A percentile compares a stretch with the other conserved stretches of the same genome.
Conservation (phyloP, 2,888 invertebrate species). For the Tenthredo mesomela region DNA sequence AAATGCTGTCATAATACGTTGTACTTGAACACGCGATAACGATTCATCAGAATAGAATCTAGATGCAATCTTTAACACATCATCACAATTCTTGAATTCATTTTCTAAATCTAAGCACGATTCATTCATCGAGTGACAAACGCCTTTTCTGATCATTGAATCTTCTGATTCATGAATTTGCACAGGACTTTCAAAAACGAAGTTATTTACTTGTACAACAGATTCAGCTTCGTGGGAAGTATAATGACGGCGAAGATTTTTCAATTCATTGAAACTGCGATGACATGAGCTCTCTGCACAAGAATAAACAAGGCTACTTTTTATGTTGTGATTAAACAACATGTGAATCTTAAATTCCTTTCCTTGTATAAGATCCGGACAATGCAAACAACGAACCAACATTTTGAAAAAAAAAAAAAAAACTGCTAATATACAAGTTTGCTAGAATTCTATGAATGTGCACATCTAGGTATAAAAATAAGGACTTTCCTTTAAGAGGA, state of each 20-base stretch:
- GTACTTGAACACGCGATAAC: conserved; percentile 39
- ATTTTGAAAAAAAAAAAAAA: not conserved
- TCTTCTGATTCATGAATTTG: not conserved
- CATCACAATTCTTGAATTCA: conserved; percentile 11
- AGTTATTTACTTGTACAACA: conserved; percentile 21
- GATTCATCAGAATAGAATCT: conserved; percentile 50
- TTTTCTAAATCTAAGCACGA: not conserved
- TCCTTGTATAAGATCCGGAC: not conserved
- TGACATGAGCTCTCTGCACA: conserved; percentile 1
- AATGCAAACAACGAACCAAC: conserved; percentile 19
- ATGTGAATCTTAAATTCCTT: not conserved
- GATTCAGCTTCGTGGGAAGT: not conserved
- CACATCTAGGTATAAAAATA: not conserved
- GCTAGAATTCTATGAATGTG: conserved; percentile 14
- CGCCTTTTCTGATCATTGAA: not conserved
- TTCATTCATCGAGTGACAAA: not conserved
- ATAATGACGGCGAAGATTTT: conserved; percentile 9
- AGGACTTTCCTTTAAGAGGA: not conserved
- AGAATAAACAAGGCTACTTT: not conserved
- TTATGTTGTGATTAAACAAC: conserved; percentile 10
- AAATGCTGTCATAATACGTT: conserved; percentile 36
- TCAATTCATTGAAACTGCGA: conserved; percentile 8
- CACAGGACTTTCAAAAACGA: conserved; percentile 7
- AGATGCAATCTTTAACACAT: conserved; percentile 40
- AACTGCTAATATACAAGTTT: not conserved